These are phyloP conservation scores for Trichosurus vulpecula DNA, from an alignment of 2,797 vertebrate species.

Conservation along the genomic window DNA sequence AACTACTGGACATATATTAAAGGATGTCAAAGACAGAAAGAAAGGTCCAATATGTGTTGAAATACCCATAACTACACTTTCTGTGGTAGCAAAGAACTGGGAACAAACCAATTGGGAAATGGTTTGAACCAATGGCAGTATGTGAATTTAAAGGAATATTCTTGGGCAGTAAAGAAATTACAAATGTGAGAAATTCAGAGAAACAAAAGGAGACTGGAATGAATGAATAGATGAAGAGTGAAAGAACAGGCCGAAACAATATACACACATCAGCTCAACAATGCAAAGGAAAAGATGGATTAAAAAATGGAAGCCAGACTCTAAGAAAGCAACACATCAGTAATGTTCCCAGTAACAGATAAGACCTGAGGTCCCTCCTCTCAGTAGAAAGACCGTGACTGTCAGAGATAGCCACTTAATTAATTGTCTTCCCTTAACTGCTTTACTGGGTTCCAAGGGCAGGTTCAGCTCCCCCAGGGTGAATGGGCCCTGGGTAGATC, in stretches of 20 bases:
- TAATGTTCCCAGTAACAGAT: background rate
- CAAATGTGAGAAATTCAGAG: background rate
- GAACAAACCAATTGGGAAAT: background rate
- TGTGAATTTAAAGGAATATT: background rate
- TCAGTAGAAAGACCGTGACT: background rate
- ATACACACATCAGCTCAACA: background rate
- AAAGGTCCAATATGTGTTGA: slow-evolving; percentile 14
- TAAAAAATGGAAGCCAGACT: background rate
- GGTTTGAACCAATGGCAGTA: background rate
- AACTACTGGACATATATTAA: background rate
- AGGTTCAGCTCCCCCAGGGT: background rate
- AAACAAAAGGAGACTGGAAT: background rate
- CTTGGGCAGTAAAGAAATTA: slow-evolving; percentile 11
- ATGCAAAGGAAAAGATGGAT: background rate
- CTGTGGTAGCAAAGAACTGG: background rate
- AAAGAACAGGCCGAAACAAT: background rate
- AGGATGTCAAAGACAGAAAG: slow-evolving; percentile 17
- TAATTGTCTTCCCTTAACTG: background rate
- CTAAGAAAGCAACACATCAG: background rate
- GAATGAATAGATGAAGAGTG: background rate
- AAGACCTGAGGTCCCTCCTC: background rate
- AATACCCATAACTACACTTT: slow-evolving; percentile 14
- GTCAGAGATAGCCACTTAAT: background rate
- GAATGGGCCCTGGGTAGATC: background rate
- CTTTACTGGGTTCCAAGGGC: background rate